These are phyloP conservation scores for Drosophila fuyamai DNA, from an alignment of 1,140 invertebrate species.

Conservation along the genomic window DNA sequence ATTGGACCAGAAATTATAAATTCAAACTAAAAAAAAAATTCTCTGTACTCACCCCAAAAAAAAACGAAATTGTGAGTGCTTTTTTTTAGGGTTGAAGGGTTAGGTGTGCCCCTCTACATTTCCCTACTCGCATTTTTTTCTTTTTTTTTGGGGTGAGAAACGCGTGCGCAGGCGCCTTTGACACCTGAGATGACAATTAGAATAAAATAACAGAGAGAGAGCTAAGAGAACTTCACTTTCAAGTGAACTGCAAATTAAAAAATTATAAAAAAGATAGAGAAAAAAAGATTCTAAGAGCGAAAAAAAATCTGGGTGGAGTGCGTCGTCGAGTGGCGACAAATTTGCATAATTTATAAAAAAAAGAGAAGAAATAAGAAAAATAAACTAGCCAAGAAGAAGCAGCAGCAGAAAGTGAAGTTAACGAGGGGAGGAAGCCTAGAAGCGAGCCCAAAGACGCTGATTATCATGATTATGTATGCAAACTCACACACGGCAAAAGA, in stretches of 20 bases:
- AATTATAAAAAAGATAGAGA: constrained; percentile 63
- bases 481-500: constrained; percentile 44
- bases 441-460: constrained; percentile 64
- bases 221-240: constrained; percentile 51
- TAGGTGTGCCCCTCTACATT: constrained; percentile 11
- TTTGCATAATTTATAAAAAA: constrained; percentile 72
- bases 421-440: constrained; percentile 52
- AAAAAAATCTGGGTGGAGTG: constrained; percentile 67
- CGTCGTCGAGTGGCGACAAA: constrained; percentile 57
- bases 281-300: constrained; percentile 37
- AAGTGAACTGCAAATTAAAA: constrained; percentile 73
- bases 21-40: constrained; percentile 55
- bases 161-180: constrained; percentile 72
- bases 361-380: constrained; percentile 5
- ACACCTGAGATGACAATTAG: constrained; percentile 71
- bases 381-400: constrained; percentile 29
- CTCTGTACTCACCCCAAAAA: constrained; percentile 23
- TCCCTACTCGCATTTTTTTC: not conserved
- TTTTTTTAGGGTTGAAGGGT: constrained; percentile 22
- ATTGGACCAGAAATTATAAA: constrained; percentile 58
- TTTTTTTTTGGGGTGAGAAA: constrained; percentile 32
- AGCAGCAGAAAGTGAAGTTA: constrained; percentile 75
- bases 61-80: constrained; percentile 13
- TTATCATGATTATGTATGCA: constrained; percentile 79
- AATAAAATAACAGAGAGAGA: constrained; percentile 25